Evolutionary conservation across 2,797 vertebrate genomes (phyloP).

Genomic region (Lithobates sylvaticus): DNA sequence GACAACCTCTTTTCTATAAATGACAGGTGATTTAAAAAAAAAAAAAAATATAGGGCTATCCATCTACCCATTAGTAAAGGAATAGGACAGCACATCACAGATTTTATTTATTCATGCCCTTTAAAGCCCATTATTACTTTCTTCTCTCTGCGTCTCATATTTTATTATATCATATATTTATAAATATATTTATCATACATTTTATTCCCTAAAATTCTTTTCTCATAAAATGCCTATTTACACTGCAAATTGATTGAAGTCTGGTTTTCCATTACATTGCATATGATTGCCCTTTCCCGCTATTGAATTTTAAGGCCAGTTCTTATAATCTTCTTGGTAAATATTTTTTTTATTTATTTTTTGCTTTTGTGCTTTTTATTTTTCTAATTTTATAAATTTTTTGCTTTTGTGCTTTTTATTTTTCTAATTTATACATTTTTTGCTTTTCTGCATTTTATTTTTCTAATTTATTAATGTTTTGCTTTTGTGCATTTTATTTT

Average conservation of each 20-base stretch:
- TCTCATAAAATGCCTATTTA: neutral
- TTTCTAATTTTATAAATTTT: too few relatives aligned
- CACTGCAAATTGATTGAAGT: neutral
- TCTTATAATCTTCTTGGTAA: neutral
- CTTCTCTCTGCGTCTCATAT: neutral
- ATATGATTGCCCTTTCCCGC: neutral
- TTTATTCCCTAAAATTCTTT: neutral
- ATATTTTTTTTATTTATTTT: neutral
- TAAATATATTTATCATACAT: too few relatives aligned
- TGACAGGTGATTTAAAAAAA: too few relatives aligned
- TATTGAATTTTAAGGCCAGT: neutral
- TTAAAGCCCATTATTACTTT: neutral
- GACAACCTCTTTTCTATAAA: too few relatives aligned
- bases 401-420: neutral
- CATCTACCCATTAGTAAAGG: neutral
- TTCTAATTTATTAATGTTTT: too few relatives aligned
- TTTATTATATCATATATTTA: too few relatives aligned
- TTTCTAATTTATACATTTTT: neutral
- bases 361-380: neutral
- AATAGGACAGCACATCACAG: neutral
- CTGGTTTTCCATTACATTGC: neutral
- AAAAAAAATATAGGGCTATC: too few relatives aligned
- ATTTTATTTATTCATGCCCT: neutral
- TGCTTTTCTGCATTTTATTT: neutral
- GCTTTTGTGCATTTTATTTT: too few relatives aligned